A percentile compares a stretch with the other conserved stretches of the same genome.
Conservation (phyloP, 2,888 invertebrate genomes). For the Kryphioiulus occultus region DNA sequence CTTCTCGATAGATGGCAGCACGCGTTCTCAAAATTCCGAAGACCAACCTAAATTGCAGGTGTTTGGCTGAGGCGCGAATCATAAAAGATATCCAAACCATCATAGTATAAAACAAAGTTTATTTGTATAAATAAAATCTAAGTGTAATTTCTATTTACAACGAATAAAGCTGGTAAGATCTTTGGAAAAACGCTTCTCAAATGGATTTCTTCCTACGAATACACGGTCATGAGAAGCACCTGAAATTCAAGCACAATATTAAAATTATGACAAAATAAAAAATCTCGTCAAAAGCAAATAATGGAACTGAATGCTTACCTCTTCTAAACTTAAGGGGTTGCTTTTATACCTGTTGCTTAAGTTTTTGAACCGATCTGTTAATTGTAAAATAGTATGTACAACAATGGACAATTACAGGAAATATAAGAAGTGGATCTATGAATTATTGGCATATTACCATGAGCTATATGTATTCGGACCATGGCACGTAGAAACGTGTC, state of each 20-base stretch:
- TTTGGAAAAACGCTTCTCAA: neutral
- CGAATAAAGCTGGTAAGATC: neutral
- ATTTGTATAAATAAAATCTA: conserved; percentile 22
- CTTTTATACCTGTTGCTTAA: conserved; percentile 47
- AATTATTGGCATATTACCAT: conserved; percentile 65
- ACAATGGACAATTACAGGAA: neutral
- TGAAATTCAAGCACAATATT: neutral
- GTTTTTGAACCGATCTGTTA: conserved; percentile 48
- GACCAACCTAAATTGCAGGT: too few species aligned
- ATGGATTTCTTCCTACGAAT: conserved; percentile 9
- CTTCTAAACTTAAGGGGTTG: conserved; percentile 49
- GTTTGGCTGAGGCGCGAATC: neutral
- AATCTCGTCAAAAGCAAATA: neutral
- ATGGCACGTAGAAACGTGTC: conserved; percentile 73
- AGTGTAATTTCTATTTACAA: neutral
- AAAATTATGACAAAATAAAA: too few species aligned
- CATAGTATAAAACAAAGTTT: neutral
- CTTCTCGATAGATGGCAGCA: conserved; percentile 2
- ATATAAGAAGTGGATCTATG: neutral
- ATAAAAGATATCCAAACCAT: neutral
- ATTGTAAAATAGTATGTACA: neutral
- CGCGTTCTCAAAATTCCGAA: neutral
- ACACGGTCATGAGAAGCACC: conserved; percentile 44
- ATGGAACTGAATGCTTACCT: neutral
- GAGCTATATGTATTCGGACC: conserved; percentile 71